Evolutionary conservation across 2,888 invertebrate species (phyloP), one percentile per base, ranked within the genome.

Genomic region (Drosophila borealis): DNA sequence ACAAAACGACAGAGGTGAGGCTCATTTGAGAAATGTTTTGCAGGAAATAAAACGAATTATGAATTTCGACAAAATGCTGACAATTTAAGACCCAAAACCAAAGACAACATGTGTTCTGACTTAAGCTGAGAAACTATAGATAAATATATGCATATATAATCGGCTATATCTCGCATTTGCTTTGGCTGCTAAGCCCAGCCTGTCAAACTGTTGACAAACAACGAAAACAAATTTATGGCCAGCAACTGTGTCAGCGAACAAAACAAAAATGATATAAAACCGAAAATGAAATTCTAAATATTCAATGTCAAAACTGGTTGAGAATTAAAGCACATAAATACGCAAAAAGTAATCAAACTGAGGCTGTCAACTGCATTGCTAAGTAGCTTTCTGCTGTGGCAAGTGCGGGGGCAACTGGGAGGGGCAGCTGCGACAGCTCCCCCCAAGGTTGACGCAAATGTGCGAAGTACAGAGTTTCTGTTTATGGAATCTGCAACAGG

Each of bases 251-350:
- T 79, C 79, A 70, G 39, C 55, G 54, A 50, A 36, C 51, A 63
- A 74, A 65, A 45, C 60, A 45, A 45, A 17, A 17, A 17, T 17
- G 17, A 17, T 17, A 17, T 17, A 17, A 17, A 34, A 60, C 17
- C 42, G 8, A 29, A 50, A 72, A 53, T 42, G 54, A 56, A 56
- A 81, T 82, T 88, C 67, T 62, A 46, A 81, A 55, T 57, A 71
- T 69, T 79, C 88, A 88, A 81, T 85, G 86, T 67, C 88, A 60
- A 62, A 88, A 79, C 88, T 69, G 68, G 86, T 85, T 74, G 65
- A 68, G 63, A 51, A 61, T 53, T 51, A 59, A 68, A 45, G n/a
- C 60, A 54, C 29, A 56, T 68, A 33, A 42, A 64, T 70, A 66
- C 70, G 75, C 81, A 73, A 81, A 81, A 85, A 59, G 29, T 55